phyloP scores from a whole-genome alignment of 2,888 invertebrate genomes.

The Tanypteryx hageni region DNA sequence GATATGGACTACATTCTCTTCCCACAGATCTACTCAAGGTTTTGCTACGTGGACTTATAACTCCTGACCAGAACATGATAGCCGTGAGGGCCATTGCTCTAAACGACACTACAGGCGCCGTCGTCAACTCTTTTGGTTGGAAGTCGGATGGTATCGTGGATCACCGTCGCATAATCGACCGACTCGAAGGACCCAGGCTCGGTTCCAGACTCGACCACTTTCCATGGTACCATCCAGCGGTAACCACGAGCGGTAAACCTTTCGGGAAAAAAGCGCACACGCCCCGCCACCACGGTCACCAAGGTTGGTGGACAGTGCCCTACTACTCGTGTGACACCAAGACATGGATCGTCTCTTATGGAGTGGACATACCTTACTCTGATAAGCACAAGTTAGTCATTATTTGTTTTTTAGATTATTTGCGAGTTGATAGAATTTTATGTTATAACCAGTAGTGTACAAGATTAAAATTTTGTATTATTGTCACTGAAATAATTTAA shows the following conservation, averaged over 20 bases:
- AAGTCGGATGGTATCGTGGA: slow-evolving; percentile 70
- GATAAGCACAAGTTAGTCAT: neutral
- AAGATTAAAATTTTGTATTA: no score
- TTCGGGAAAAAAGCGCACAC: neutral
- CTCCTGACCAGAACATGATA: slow-evolving; percentile 79
- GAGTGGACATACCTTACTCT: slow-evolving; percentile 81
- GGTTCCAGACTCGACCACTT: slow-evolving; percentile 70
- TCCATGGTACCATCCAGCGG: slow-evolving; percentile 44
- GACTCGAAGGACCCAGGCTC: slow-evolving; percentile 48
- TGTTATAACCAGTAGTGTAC: no score
- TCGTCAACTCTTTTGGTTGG: slow-evolving; percentile 81
- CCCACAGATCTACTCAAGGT: slow-evolving; percentile 83
- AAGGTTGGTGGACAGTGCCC: slow-evolving; percentile 93
- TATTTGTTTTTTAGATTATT: neutral
- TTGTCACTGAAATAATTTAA: no score
- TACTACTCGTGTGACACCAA: slow-evolving; percentile 89
- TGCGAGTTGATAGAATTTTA: no score
- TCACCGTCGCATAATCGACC: neutral
- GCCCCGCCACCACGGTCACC: slow-evolving; percentile 70
- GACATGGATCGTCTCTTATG: slow-evolving; percentile 91
- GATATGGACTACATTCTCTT: neutral
- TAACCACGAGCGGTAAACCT: slow-evolving; percentile 3
- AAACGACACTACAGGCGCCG: slow-evolving; percentile 80
- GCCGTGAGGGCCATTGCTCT: slow-evolving; percentile 80
- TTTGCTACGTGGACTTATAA: slow-evolving; percentile 84